Base-by-base conservation (phyloP, 2,888 invertebrate species). In the Stratiomys singularior region DNA sequence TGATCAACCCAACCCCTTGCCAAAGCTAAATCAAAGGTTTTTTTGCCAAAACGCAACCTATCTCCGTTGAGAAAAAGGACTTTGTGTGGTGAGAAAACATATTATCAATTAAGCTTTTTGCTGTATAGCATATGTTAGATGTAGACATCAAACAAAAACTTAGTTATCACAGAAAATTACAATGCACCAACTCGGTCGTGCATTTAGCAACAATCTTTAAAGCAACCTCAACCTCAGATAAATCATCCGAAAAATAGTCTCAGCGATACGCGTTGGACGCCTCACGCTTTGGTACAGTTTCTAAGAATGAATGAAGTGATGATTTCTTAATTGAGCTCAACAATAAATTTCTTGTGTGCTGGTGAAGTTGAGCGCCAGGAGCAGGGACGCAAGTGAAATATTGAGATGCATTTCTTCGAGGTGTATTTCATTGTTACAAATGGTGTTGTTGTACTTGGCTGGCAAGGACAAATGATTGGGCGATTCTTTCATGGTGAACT, bases 241-340 rank as follows among this genome's bases (percentile, higher is more conserved):
- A 74, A 74, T 74, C 74, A 74, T 74, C 58, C 74, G 74, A 74
- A 58, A 74, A 74, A 74, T 74, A 58, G 74, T 23, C 44, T 28
- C 3, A 21, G 58, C 18, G 27, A 74, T 60, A 37, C 74, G 74
- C 58, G 74, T 74, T 74, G 74, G 58, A 74, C 58, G 58, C 60
- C 28, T 74, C 27, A 52, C 74, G 23, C 27, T 56, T 72, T 30
- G 71, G 56, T 72, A 72, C 58, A 74, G 37, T 74, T 74, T 74
- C 74, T 74, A 21, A 80, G 80, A 81, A 81, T 80, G 78, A 79
- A 81, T 81, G 80, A 77, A 80, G 82, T 80, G 82, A 81, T 82
- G 82, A 82, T 82, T 82, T 80, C 82, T 82, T 82, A 82, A 82
- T 82, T 82, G 82, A 82, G 81, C 79, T 79, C 80, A 80, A 81